Percentiles rank a stretch among this genome's conserved stretches.
phyloP scores from a whole-genome alignment of 2,888 invertebrate species.

The Gerris lacustris region DNA sequence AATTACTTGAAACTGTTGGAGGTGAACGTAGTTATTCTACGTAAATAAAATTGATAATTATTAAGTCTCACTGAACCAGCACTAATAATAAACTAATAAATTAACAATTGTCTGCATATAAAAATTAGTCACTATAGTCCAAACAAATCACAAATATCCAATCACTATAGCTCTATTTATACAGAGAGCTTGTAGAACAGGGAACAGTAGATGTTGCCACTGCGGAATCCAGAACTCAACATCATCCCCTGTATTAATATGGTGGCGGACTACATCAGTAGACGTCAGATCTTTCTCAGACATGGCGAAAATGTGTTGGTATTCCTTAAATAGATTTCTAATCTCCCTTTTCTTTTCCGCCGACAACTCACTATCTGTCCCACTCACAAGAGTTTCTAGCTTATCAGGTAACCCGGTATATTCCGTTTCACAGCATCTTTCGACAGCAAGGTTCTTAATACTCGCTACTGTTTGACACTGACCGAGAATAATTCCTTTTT shows the following conservation, averaged over 20 bases:
- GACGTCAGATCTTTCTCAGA: background rate
- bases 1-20: too few species aligned
- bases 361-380: background rate
- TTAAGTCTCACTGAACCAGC: too few species aligned
- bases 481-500: background rate
- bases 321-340: background rate
- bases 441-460: background rate
- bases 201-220: too few species aligned
- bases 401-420: background rate
- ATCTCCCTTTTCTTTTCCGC: background rate
- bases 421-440: background rate
- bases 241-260: background rate
- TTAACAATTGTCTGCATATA: too few species aligned
- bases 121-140: too few species aligned
- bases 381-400: background rate
- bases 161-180: too few species aligned
- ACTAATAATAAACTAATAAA: too few species aligned
- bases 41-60: too few species aligned
- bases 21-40: too few species aligned
- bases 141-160: too few species aligned
- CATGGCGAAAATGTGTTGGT: background rate
- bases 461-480: background rate
- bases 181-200: too few species aligned
- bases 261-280: background rate
- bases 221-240: too few species aligned